Evolutionary conservation across 2,113 vertebrate species (phyloP), one percentile per base, ranked within the genome.

Genomic region (Turnix velox): DNA sequence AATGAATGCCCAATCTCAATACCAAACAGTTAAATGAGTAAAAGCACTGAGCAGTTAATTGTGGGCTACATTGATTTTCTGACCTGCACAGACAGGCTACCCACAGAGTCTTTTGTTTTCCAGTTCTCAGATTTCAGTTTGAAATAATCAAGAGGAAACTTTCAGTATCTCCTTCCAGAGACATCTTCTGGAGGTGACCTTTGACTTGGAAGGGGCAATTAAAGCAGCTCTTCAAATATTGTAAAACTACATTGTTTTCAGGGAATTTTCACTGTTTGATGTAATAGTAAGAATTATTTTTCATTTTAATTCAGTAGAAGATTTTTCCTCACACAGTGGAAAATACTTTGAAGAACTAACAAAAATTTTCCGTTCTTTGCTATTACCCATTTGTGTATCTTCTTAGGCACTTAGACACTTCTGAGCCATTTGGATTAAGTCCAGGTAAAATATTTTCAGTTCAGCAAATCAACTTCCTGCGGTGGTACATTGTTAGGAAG

Each of bases 361-460:
- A n/a, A n/a, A n/a, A n/a, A n/a, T n/a, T n/a, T n/a, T n/a, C n/a
- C n/a, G n/a, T n/a, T n/a, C n/a, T n/a, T n/a, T n/a, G n/a, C n/a
- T n/a, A n/a, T n/a, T n/a, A n/a, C n/a, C n/a, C n/a, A n/a, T n/a
- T n/a, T 84, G 55, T 96, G 49, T 92, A 27, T 94, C 52, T 91
- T 78, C 67, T 94, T 62, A 83, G 79, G 72, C 35, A 95, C 72
- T 96, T 62, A 46, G 73, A 55, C 79, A 45, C 75, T 86, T 91
- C 84, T 83, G 37, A 96, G 90, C 87, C 75, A 66, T 95, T 97
- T 97, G 96, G 94, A 52, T 15, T 42, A 42, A 51, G 55, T 87
- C 91, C 95, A 96, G 85, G 48, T 79, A 84, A 94, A 97, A 96
- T 96, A 93, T 88, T 96, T 97, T 95, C 72, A 96, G 75, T 96